Base-by-base conservation (phyloP, 2,797 vertebrate species). In the Melopsittacus undulatus region DNA sequence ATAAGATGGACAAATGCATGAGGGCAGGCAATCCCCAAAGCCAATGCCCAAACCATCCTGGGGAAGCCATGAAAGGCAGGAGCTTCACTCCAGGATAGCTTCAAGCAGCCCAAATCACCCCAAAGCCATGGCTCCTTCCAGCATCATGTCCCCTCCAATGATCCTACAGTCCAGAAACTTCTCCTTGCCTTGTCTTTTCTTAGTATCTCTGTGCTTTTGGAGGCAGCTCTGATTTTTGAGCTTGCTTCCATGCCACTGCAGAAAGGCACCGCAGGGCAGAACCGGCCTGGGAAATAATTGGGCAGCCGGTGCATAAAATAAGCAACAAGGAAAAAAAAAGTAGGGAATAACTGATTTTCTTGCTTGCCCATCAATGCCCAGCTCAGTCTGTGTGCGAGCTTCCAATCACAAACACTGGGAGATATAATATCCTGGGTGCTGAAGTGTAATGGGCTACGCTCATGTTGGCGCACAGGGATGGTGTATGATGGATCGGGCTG, bases 351-450 rank as follows among this genome's bases (percentile, higher is more conserved):
- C 3, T 36, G 63, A 59, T 45, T 82, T 45, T 45, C 18, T 78
- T 21, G 59, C 59, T 54, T 27, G 45, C 24, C 45, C 2, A 0
- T n/a, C 42, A 23, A 29, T 0, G 17, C 4, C 51, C 1, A 0
- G 26, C 77, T 78, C 4, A 0, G 63, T 73, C 64, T 15, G 36
- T 0, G 2, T 9, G 18, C 0, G 0, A 0, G 2, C 12, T 45
- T 38, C 83, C 2, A 2, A 7, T 9, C 0, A 2, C 4, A 3
- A 54, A 49, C 1, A 0, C 34, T 19, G 69, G 62, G 30, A 22
- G 27, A 24, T 10, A 66, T 32, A 57, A 61, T 51, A 4, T 8
- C 43, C 48, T 5, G 3, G 67, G 36, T 23, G 62, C 0, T 13
- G 38, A 13, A 23, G 19, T 26, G 51, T 0, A 57, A 16, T 36